Evolutionary conservation across 2,113 vertebrate genomes (phyloP).

Genomic region (Panthera leo): DNA sequence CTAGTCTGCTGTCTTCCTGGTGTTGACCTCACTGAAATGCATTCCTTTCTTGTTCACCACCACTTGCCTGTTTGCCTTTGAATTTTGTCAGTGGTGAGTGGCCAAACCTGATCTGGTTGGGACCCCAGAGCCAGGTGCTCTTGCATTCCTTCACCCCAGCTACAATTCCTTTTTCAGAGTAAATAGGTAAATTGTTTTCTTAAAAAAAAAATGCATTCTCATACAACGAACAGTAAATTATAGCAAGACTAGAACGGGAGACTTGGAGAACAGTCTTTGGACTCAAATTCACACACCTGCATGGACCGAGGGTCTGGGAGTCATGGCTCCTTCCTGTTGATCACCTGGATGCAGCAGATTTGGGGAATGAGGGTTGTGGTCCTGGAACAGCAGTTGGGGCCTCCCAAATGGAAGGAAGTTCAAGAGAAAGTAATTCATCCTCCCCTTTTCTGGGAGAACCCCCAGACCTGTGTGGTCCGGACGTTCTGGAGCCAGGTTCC

Average conservation of each 20-base stretch:
- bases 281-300: not conserved
- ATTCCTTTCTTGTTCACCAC: not conserved
- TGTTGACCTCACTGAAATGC: not conserved
- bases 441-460: no score
- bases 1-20: not conserved
- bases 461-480: not conserved
- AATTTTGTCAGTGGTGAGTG: not conserved
- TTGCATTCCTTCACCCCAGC: not conserved
- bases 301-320: not conserved
- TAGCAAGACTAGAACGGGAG: not conserved
- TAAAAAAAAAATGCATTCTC: not conserved
- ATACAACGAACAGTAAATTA: not conserved
- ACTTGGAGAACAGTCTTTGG: not conserved
- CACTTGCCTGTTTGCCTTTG: not conserved
- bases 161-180: not conserved
- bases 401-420: not conserved
- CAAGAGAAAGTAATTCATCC: not conserved
- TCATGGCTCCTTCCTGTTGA: no score
- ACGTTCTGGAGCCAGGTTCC: not conserved
- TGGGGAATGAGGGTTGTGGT: not conserved
- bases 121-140: not conserved
- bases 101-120: not conserved
- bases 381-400: not conserved
- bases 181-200: not conserved
- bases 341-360: not conserved